Evolutionary conservation across 2,888 invertebrate species (phyloP), one percentile per base, ranked within the genome.

Genomic region (Epistrophella euchroma): DNA sequence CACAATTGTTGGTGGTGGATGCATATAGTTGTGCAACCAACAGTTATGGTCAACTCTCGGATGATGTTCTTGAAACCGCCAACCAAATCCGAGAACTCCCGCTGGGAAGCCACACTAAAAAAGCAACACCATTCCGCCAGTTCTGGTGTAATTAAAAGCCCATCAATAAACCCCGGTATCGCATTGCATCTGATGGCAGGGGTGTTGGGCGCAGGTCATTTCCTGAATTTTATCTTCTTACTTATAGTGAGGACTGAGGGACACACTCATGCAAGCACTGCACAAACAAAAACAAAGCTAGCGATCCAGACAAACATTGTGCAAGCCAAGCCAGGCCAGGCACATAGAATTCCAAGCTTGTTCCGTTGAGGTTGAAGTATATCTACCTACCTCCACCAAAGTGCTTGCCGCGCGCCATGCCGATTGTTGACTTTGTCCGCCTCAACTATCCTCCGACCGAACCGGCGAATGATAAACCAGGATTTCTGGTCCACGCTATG

Each of bases 181-280:
- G 78, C 82, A 86, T 86, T 86, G 82, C 86, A 82, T 86, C 86
- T 86, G n/a, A n/a, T n/a, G 78, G 77, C 77, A 66, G 86, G 86
- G 86, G 76, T 86, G 85, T 77, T 60, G 82, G 86, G 82, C 74
- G 64, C 77, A 82, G 82, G 86, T 86, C 82, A 86, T 86, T 86
- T 86, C 86, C 86, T 86, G 86, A 86, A 82, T 82, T 86, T 86
- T 86, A 86, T 86, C 86, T 82, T 82, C 86, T 77, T 77, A 86
- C 77, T 81, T 73, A 58, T 70, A 86, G 25, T 70, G 85, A 58
- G 77, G 55, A 66, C n/a, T n/a, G n/a, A n/a, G n/a, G n/a, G n/a
- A n/a, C n/a, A 50, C 56, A 84, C 32, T 32, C 19, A 79, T 66
- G 22, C 60, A 78, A 70, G 70, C 74, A 70, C 55, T 64, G 70